Conservation (phyloP, 2,888 invertebrate genomes). For the Morpho deidamia region DNA sequence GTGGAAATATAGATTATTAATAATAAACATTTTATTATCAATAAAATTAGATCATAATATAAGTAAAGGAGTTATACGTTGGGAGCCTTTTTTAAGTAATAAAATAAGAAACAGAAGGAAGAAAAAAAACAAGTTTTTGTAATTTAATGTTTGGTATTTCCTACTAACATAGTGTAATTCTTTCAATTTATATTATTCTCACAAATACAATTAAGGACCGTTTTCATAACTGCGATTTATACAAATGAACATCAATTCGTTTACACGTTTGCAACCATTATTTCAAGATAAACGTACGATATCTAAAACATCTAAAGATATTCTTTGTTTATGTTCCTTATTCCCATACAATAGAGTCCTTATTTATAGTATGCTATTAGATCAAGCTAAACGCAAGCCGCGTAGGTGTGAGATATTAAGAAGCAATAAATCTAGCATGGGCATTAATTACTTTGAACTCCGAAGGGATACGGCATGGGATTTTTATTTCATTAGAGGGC, state of each 20-base stretch:
- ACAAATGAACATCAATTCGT: not conserved
- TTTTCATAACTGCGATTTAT: not conserved
- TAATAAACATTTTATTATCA: too few relatives aligned
- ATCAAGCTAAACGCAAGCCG: conserved; percentile 9
- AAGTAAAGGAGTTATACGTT: too few relatives aligned
- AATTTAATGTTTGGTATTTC: too few relatives aligned
- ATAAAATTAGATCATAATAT: too few relatives aligned
- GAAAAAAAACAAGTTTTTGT: too few relatives aligned
- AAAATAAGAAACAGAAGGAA: too few relatives aligned
- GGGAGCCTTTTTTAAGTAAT: too few relatives aligned
- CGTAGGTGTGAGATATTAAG: conserved; percentile 64
- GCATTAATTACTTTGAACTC: conserved; percentile 54
- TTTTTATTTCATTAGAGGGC: conserved; percentile 64
- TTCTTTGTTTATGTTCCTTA: not conserved
- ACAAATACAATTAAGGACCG: not conserved
- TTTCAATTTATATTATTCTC: not conserved
- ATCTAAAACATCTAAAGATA: not conserved
- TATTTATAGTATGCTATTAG: conserved; percentile 2
- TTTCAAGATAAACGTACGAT: conserved; percentile 3
- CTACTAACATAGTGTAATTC: not conserved
- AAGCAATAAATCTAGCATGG: conserved; percentile 57
- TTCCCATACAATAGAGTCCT: not conserved
- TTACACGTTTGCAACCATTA: conserved; percentile 10
- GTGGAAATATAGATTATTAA: too few relatives aligned
- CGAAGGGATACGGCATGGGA: conserved; percentile 36